phyloP scores from a whole-genome alignment of 2,797 vertebrate species.

The Pachyuromys duprasi region DNA sequence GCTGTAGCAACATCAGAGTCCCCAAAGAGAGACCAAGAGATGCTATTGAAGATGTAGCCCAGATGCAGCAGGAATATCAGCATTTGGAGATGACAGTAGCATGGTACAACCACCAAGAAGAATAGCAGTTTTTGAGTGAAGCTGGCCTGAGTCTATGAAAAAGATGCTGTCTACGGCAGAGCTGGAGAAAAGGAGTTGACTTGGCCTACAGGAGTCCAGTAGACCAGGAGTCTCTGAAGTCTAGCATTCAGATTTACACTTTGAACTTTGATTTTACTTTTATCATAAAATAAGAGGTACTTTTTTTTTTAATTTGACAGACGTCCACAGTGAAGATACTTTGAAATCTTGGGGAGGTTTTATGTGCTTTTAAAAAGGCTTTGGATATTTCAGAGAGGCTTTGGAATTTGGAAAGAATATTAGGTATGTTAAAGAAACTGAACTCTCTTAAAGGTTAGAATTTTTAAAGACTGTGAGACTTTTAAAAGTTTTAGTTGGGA shows the following conservation, averaged over 20 bases:
- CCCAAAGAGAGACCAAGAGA: neutral
- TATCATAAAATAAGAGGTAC: neutral
- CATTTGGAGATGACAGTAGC: neutral
- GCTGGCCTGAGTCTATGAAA: neutral
- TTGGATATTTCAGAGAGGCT: neutral
- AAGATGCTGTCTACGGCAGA: neutral
- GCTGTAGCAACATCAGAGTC: neutral
- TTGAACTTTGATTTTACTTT: neutral
- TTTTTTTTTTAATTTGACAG: neutral
- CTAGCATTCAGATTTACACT: neutral
- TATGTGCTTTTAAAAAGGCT: neutral
- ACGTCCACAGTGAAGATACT: neutral
- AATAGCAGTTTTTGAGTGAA: neutral
- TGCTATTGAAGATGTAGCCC: too few relatives aligned
- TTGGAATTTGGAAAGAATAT: neutral
- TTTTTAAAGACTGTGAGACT: neutral
- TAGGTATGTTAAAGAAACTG: neutral
- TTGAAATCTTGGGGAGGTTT: neutral
- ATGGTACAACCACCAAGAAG: neutral
- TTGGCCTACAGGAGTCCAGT: neutral
- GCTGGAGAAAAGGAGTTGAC: neutral
- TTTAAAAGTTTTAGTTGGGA: neutral
- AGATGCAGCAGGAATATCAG: too few relatives aligned
- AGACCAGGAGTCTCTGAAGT: neutral
- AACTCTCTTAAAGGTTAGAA: neutral